Base-by-base conservation (phyloP, 2,888 invertebrate genomes). In the Ditula angustiorana region DNA sequence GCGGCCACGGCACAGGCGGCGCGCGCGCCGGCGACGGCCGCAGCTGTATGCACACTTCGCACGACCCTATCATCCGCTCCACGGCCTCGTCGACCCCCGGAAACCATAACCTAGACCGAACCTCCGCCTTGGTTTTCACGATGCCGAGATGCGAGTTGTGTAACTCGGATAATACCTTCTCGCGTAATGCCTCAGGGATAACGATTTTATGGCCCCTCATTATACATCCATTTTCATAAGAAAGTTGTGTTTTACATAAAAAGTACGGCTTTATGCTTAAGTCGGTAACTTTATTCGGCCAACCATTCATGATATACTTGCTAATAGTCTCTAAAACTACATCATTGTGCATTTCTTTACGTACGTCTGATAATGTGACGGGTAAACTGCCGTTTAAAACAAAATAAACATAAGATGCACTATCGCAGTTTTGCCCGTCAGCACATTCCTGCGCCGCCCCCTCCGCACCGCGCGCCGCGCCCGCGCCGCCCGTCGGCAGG, bases 161-260 rank as follows among this genome's bases (percentile, higher is more conserved):
- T 19, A 74, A 16, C 28, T 73, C 72, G 0, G 8, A 24, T 16
- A 72, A 35, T 46, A 71, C 41, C 19, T 7, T 55, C 1, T 44
- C 8, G 7, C 58, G 59, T 23, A 75, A 64, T 2, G 19, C 28
- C 11, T 62, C 60, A 0, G 75, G 75, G 30, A 74, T 61, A 0
- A 75, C 69, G 7, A 74, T 63, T 49, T 73, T 71, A 49, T 75
- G 73, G 4, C 73, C 74, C 21, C 72, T 47, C 70, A 74, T 72
- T 0, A 75, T 8, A 35, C 66, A 67, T 0, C 72, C 72, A 23
- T 68, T 71, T 68, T 74, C 74, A 5, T 37, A 63, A 0, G 75
- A 69, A n/a, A 77, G 47, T 41, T 74, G 67, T 5, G 21, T 49
- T 13, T 49, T 60, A 46, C 70, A 69, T 13, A 57, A 30, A 63